Percentiles rank a stretch among this genome's conserved stretches.
Conservation (phyloP, 2,888 invertebrate genomes). For the Melitaea athalia region DNA sequence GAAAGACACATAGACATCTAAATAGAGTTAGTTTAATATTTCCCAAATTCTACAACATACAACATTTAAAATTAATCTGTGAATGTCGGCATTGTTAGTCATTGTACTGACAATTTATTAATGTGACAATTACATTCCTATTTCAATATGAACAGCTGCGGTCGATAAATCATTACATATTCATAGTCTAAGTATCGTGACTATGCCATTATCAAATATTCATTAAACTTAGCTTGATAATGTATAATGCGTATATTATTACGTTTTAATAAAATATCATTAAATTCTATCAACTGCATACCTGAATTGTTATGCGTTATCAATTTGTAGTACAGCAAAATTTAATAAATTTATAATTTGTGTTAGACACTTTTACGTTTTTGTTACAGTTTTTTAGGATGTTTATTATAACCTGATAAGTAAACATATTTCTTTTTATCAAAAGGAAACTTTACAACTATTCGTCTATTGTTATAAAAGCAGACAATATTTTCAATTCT, state of each 20-base stretch:
- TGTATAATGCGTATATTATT: neutral
- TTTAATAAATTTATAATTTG: no score
- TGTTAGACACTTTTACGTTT: no score
- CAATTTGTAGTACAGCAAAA: no score
- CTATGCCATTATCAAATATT: conserved; percentile 10
- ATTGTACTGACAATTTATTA: conserved; percentile 18
- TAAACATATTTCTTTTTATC: no score
- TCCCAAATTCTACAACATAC: neutral
- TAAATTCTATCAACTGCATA: neutral
- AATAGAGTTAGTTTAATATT: neutral
- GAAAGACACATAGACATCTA: no score
- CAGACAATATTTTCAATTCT: no score
- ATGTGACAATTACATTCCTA: conserved; percentile 20
- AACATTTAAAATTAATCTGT: conserved; percentile 6
- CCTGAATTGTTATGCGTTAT: neutral
- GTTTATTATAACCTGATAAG: no score
- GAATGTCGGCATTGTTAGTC: neutral
- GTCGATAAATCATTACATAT: conserved; percentile 23
- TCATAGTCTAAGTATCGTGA: conserved; percentile 3
- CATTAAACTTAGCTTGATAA: conserved; percentile 3
- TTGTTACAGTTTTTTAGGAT: no score
- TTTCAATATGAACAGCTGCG: conserved; percentile 23
- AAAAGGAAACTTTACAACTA: no score
- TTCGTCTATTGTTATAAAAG: no score
- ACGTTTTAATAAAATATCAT: neutral